Conservation (phyloP, 2,113 vertebrate species). For the Rhinopomastus cyanomelas region DNA sequence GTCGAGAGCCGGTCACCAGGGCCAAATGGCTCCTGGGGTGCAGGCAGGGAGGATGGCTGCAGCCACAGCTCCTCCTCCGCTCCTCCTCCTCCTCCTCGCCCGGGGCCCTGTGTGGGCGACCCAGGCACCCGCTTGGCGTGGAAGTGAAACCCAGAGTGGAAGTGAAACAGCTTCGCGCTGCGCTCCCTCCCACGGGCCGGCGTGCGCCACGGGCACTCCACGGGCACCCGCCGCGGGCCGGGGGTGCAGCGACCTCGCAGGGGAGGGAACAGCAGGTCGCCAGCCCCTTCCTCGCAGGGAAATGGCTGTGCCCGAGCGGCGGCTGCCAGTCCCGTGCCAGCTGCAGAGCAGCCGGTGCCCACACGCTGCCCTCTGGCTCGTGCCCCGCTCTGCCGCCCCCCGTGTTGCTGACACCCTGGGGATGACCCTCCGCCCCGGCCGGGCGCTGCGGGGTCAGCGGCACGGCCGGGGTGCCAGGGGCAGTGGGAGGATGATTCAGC, state of each 20-base stretch:
- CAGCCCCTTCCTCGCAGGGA: conserved; percentile 12
- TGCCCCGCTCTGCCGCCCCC: not conserved
- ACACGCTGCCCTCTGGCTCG: rapidly evolving
- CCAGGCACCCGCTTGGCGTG: not conserved
- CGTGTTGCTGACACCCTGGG: not conserved
- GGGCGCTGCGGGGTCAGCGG: not conserved
- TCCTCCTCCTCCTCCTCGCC: conserved; percentile 26
- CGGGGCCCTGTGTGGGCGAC: conserved; percentile 29
- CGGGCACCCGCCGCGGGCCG: not conserved
- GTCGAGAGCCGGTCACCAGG: conserved; percentile 16
- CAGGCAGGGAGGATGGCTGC: not conserved
- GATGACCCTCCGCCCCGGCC: not conserved
- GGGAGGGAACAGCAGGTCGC: not conserved
- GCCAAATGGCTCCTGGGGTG: conserved; percentile 57
- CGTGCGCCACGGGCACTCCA: not conserved
- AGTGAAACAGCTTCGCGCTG: not conserved
- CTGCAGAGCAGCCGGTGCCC: not conserved
- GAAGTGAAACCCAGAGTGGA: not conserved
- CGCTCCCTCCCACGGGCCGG: not conserved
- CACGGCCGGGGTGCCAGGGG: not conserved
- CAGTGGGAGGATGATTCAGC: conserved; percentile 47
- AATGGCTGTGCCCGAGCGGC: not conserved
- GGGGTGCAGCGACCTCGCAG: not conserved
- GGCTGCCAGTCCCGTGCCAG: not conserved
- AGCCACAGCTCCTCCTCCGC: conserved; percentile 54